phyloP scores from a whole-genome alignment of 2,797 vertebrate genomes.

The Peromyscus nudipes region DNA sequence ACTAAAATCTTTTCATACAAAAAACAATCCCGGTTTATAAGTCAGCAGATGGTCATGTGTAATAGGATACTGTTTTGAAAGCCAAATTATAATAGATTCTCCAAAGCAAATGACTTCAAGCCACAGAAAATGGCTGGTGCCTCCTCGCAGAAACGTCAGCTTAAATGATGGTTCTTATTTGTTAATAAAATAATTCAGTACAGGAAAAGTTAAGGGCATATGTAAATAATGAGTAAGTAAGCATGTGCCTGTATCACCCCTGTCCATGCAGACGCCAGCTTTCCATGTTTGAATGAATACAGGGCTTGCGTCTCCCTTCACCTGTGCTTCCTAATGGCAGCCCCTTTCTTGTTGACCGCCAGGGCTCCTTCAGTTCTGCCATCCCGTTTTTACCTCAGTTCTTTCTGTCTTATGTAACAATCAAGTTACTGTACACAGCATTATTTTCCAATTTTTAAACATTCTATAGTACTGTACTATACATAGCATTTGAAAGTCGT shows the following conservation, averaged over 20 bases:
- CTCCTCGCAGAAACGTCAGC: neutral
- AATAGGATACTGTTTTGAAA: conserved; percentile 25
- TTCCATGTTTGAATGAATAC: neutral
- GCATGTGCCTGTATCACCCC: neutral
- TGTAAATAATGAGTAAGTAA: neutral
- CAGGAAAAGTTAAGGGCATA: neutral
- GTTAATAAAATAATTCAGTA: neutral
- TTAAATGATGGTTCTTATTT: neutral
- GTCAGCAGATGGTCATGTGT: conserved; percentile 6
- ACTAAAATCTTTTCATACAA: neutral
- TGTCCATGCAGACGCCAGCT: neutral
- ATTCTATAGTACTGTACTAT: neutral
- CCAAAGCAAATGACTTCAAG: conserved; percentile 9
- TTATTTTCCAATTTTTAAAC: neutral
- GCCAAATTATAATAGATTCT: conserved; percentile 6
- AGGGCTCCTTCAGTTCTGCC: neutral
- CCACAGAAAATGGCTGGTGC: neutral
- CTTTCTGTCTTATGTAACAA: neutral
- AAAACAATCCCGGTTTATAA: neutral
- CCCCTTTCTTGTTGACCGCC: neutral
- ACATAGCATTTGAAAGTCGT: neutral
- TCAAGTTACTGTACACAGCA: neutral
- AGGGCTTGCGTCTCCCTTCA: neutral
- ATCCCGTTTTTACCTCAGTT: neutral
- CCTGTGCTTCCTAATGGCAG: neutral